These are phyloP conservation scores for Pecten maximus DNA, from an alignment of 2,888 invertebrate genomes.

Conservation along the genomic window DNA sequence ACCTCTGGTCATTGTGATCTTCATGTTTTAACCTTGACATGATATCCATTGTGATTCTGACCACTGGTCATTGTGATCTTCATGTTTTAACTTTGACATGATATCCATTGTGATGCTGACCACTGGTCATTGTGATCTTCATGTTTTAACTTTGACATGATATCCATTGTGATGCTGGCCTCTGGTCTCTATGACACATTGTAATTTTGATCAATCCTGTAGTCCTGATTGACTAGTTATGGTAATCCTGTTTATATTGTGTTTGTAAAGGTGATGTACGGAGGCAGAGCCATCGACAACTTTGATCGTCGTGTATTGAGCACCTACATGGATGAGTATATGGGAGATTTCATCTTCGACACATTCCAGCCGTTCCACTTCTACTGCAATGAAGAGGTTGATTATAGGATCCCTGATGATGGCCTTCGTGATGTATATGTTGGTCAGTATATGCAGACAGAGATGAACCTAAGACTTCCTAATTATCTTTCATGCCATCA, in stretches of 20 bases:
- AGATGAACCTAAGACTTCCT: neutral
- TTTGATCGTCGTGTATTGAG: conserved; percentile 93
- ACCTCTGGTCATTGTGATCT: neutral
- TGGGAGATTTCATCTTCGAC: conserved; percentile 96
- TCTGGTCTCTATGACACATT: neutral
- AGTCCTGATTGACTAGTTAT: too few species aligned
- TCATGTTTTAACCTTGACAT: neutral
- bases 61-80: neutral
- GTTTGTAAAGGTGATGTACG: conserved; percentile 91
- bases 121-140: neutral
- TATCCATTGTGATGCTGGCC: too few species aligned
- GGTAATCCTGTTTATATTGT: too few species aligned
- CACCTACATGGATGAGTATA: conserved; percentile 96
- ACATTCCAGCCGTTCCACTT: conserved; percentile 95
- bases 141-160: conserved; percentile 18
- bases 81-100: conserved; percentile 22
- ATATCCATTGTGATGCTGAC: too few species aligned
- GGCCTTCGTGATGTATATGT: conserved; percentile 80
- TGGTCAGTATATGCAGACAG: conserved; percentile 66
- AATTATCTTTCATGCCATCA: too few species aligned
- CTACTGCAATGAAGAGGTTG: conserved; percentile 88
- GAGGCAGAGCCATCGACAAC: conserved; percentile 95
- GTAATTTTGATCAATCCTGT: too few species aligned
- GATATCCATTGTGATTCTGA: too few species aligned
- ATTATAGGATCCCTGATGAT: conserved; percentile 89